These are phyloP conservation scores for Anoplolepis gracilipes DNA, from an alignment of 1,140 invertebrate species.

Conservation along the genomic window DNA sequence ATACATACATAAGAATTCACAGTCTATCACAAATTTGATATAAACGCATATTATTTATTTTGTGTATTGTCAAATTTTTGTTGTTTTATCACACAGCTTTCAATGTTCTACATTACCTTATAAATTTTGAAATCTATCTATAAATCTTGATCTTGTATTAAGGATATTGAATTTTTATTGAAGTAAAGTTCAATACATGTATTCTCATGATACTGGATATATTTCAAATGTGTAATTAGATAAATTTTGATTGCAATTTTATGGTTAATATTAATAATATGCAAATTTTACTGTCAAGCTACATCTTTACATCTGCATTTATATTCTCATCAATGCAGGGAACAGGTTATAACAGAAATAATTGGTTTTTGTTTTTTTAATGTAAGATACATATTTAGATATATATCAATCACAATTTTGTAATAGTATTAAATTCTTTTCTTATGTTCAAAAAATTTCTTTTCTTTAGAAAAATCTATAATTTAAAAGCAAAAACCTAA, in stretches of 20 bases:
- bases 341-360: constrained; percentile 7
- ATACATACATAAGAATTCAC: constrained; percentile 8
- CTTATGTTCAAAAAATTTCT: constrained; percentile 27
- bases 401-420: neutral
- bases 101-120: constrained; percentile 4
- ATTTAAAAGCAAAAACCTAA: constrained; percentile 61
- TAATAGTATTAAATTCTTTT: neutral
- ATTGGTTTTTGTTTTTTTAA: constrained; percentile 34
- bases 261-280: constrained; percentile 9
- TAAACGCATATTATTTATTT: neutral
- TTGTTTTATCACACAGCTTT: neutral
- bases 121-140: neutral
- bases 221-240: constrained; percentile 24
- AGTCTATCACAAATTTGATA: neutral
- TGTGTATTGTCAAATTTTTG: neutral
- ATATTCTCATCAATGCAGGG: constrained; percentile 17
- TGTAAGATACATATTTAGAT: neutral
- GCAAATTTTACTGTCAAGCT: constrained; percentile 10
- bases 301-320: constrained; percentile 1
- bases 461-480: constrained; percentile 58
- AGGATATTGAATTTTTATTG: neutral
- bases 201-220: constrained; percentile 5
- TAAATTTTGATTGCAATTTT: constrained; percentile 14
- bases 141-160: neutral
- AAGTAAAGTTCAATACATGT: neutral